Evolutionary conservation across 1,140 invertebrate species (phyloP), one percentile per base, ranked within the genome.

Genomic region (Caerostris darwini): DNA sequence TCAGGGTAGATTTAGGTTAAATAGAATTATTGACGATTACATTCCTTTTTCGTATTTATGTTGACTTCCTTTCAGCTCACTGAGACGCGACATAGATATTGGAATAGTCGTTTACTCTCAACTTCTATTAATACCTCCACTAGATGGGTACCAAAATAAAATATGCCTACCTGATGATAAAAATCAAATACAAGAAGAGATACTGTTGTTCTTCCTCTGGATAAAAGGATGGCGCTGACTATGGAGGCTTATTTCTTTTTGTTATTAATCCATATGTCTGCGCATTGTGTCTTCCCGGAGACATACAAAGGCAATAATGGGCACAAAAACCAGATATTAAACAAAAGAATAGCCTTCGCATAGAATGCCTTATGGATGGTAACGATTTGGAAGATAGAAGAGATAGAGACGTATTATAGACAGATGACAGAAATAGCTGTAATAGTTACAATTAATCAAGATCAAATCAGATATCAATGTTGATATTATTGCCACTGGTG

Each of bases 71-170:
- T 77, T 77, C 71, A 3, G 34, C 8, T 77, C 34, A 50, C 71
- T 50, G 71, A 77, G 71, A 77, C 5, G 71, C 8, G 71, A 10
- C 54, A 34, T 58, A 14, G 82, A 83, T 83, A 83, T 83, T 83
- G 82, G 82, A 57, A 83, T 57, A 57, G 82, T 83, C 54, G 14
- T 83, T 83, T 83, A 56, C 82, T 83, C 56, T 58, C 71, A 77
- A 12, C 34, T 77, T 77, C 71, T 77, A 77, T 77, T 77, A 77
- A 77, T 77, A 53, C 34, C 3, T 77, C 71, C 34, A 50, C 34
- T 7, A 50, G 71, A 53, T 5, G 14, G 34, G 14, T 12, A 53
- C 50, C 3, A 77, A 10, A 77, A 53, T 53, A 12, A 12, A 50
- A 50, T 34, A 50, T 12, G 71, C 8, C 7, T 50, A 77, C 34